These are phyloP conservation scores for Atlantisia rogersi DNA, from an alignment of 2,113 vertebrate genomes.

Conservation along the genomic window DNA sequence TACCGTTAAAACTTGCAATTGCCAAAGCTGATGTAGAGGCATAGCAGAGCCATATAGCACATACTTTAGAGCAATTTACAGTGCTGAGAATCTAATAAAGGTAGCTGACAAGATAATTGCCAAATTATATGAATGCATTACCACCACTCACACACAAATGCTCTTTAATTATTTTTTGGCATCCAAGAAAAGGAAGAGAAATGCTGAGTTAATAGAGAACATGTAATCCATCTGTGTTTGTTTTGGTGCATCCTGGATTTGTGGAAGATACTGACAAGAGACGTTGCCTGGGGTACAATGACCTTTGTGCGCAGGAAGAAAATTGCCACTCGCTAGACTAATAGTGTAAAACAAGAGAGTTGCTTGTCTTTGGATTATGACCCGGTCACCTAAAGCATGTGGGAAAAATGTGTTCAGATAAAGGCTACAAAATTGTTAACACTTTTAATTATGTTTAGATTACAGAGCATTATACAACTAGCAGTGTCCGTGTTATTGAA, in stretches of 20 bases:
- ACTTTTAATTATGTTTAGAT: constrained; percentile 71
- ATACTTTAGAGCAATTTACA: constrained; percentile 40
- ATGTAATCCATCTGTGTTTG: constrained; percentile 62
- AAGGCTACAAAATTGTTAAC: constrained; percentile 73
- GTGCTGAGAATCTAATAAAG: constrained; percentile 48
- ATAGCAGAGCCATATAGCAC: background rate
- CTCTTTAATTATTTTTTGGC: constrained; percentile 70
- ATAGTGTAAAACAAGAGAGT: constrained; percentile 60
- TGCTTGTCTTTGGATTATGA: constrained; percentile 71
- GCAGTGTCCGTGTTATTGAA: constrained; percentile 55
- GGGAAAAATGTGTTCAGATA: constrained; percentile 69
- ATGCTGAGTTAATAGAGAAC: constrained; percentile 27
- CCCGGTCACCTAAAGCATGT: constrained; percentile 74
- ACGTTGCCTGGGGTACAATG: constrained; percentile 49
- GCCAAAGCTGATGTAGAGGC: background rate
- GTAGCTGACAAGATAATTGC: constrained; percentile 66
- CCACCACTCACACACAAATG: constrained; percentile 1
- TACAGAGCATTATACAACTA: constrained; percentile 26
- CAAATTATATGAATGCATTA: constrained; percentile 53
- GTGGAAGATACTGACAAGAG: constrained; percentile 32
- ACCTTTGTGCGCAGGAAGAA: constrained; percentile 44
- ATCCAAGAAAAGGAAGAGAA: constrained; percentile 50
- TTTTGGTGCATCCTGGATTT: constrained; percentile 56
- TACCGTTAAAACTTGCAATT: background rate
- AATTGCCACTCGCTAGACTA: constrained; percentile 35